phyloP scores from a whole-genome alignment of 2,888 invertebrate genomes.

The Spilosoma lubricipeda region DNA sequence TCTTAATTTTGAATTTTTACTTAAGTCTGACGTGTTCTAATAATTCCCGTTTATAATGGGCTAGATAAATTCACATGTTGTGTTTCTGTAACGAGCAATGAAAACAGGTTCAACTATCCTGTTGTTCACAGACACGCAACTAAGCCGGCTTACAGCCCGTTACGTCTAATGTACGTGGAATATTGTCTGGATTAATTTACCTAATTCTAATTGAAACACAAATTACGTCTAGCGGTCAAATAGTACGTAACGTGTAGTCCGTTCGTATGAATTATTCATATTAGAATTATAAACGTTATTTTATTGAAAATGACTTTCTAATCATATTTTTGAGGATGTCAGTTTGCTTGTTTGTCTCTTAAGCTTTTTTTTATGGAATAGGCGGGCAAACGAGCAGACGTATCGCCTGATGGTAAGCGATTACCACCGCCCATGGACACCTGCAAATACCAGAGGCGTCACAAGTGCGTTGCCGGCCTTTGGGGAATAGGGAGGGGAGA shows the following conservation, averaged over 20 bases:
- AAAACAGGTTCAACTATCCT: slow-evolving; percentile 37
- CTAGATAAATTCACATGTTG: slow-evolving; percentile 34
- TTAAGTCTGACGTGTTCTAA: slow-evolving; percentile 16
- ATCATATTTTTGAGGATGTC: neutral
- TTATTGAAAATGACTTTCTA: neutral
- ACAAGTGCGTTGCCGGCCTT: too few species aligned
- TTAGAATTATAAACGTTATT: neutral
- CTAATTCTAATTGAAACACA: slow-evolving; percentile 19
- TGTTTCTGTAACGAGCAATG: slow-evolving; percentile 20
- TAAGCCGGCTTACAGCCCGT: slow-evolving; percentile 33
- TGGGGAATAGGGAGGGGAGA: too few species aligned
- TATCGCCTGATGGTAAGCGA: too few species aligned
- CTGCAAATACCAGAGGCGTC: too few species aligned
- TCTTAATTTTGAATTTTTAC: slow-evolving; percentile 38
- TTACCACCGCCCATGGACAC: too few species aligned
- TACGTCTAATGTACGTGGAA: slow-evolving; percentile 24
- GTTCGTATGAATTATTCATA: slow-evolving; percentile 5
- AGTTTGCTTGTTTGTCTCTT: neutral
- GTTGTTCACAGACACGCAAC: slow-evolving; percentile 18
- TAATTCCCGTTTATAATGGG: slow-evolving; percentile 35
- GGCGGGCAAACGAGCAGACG: too few species aligned
- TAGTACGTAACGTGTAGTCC: neutral
- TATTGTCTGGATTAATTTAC: slow-evolving; percentile 32
- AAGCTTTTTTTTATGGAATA: too few species aligned
- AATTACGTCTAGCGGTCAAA: slow-evolving; percentile 19